Conservation (phyloP, 2,797 vertebrate genomes). For the Orestias chungarensis region DNA sequence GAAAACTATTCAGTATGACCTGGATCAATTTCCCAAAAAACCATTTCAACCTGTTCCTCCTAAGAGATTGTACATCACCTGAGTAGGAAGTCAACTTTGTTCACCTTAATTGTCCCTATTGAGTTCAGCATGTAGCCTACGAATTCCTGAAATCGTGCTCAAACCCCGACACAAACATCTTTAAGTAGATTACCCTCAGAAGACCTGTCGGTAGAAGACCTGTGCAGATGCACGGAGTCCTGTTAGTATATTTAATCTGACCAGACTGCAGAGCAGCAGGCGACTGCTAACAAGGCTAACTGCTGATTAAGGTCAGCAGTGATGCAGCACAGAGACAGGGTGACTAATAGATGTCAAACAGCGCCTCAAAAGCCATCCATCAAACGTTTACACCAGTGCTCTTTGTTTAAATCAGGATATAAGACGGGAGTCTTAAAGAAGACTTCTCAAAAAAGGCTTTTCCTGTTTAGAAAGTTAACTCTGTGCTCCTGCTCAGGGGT, state of each 20-base stretch:
- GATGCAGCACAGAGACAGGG: constrained; percentile 38
- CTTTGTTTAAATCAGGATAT: constrained; percentile 26
- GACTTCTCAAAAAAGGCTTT: not conserved
- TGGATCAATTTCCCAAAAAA: not conserved
- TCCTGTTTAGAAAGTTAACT: not conserved
- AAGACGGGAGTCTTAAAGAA: constrained; percentile 24
- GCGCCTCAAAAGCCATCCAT: constrained; percentile 32
- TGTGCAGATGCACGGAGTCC: constrained; percentile 57
- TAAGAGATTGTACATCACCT: constrained; percentile 2
- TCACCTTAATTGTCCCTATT: not conserved
- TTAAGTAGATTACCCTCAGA: constrained; percentile 67
- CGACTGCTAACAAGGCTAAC: constrained; percentile 70
- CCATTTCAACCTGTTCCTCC: not conserved
- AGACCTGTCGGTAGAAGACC: constrained; percentile 54
- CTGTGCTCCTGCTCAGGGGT: not conserved
- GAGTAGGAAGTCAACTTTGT: not conserved
- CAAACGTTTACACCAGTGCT: constrained; percentile 17
- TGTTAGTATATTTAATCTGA: constrained; percentile 68
- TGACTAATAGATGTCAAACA: constrained; percentile 55
- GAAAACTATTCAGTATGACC: not conserved
- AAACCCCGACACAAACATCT: constrained; percentile 32
- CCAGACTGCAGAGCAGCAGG: constrained; percentile 72
- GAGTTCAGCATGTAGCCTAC: not conserved
- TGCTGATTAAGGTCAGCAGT: constrained; percentile 77
- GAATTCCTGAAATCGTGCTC: constrained; percentile 22